Percentiles rank a stretch among this genome's conserved stretches.
phyloP scores from a whole-genome alignment of 2,113 vertebrate genomes.

The Hepsetus odoe region DNA sequence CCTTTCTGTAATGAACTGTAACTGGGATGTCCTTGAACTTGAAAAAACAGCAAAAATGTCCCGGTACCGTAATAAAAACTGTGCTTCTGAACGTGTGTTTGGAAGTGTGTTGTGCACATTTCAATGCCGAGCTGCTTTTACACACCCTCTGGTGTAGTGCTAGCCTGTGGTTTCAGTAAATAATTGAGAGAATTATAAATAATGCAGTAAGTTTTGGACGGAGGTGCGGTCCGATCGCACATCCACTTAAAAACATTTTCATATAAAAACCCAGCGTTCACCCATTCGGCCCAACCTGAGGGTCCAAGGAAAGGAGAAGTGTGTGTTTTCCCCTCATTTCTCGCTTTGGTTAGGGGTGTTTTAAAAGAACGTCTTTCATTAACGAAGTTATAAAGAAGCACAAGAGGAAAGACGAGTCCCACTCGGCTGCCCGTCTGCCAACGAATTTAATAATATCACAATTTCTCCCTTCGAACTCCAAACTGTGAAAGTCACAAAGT shows the following conservation, averaged over 20 bases:
- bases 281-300: too few species aligned
- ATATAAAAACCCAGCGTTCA: not conserved
- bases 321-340: conserved; percentile 32
- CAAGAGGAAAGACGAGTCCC: conserved; percentile 66
- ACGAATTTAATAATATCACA: conserved; percentile 72
- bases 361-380: conserved; percentile 71
- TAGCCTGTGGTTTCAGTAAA: conserved; percentile 2
- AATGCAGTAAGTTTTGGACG: not conserved
- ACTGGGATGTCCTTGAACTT: too few species aligned
- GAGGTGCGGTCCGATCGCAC: not conserved
- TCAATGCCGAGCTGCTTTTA: too few species aligned
- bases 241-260: not conserved
- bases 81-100: too few species aligned
- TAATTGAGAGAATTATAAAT: not conserved
- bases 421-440: conserved; percentile 60
- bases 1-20: too few species aligned
- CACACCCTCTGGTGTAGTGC: not conserved
- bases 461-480: conserved; percentile 60
- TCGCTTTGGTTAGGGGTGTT: conserved; percentile 62
- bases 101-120: too few species aligned
- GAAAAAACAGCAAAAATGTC: too few species aligned
- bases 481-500: conserved; percentile 68
- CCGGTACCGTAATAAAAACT: too few species aligned
- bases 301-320: not conserved
- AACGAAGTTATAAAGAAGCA: conserved; percentile 69